phyloP scores from a whole-genome alignment of 1,140 invertebrate species.

The Drosophila nigromelanica region DNA sequence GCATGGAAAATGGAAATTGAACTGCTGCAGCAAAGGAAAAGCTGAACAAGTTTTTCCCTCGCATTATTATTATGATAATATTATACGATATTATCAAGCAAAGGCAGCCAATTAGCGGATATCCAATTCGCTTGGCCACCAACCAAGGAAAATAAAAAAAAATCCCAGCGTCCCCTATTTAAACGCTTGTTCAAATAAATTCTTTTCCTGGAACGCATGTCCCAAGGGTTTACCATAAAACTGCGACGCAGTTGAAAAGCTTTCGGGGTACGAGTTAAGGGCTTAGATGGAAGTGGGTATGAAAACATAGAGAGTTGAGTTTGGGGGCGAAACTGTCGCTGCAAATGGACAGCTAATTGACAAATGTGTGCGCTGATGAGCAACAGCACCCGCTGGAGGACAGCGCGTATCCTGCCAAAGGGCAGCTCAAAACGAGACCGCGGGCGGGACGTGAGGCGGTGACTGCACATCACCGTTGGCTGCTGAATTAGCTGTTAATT shows the following conservation, averaged over 20 bases:
- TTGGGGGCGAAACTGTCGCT: constrained; percentile 2
- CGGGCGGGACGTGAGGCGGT: constrained; percentile 11
- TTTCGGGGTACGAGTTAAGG: background rate
- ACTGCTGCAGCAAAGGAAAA: background rate
- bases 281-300: background rate
- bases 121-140: background rate
- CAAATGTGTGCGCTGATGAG: constrained; percentile 48
- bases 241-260: constrained; percentile 23
- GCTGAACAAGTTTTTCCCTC: background rate
- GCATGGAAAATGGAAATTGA: background rate
- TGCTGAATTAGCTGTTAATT: constrained; percentile 64
- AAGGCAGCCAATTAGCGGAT: background rate
- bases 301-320: background rate
- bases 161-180: background rate
- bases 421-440: constrained; percentile 52
- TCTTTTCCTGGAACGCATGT: background rate
- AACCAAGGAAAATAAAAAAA: background rate
- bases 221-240: constrained; percentile 7
- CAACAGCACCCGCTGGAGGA: background rate
- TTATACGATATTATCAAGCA: background rate
- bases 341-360: constrained; percentile 64
- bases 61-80: background rate
- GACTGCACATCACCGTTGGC: constrained; percentile 26
- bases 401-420: constrained; percentile 5
- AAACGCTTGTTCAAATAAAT: background rate